Evolutionary conservation across 2,888 invertebrate species (phyloP).

Genomic region (Trichacis sp.): DNA sequence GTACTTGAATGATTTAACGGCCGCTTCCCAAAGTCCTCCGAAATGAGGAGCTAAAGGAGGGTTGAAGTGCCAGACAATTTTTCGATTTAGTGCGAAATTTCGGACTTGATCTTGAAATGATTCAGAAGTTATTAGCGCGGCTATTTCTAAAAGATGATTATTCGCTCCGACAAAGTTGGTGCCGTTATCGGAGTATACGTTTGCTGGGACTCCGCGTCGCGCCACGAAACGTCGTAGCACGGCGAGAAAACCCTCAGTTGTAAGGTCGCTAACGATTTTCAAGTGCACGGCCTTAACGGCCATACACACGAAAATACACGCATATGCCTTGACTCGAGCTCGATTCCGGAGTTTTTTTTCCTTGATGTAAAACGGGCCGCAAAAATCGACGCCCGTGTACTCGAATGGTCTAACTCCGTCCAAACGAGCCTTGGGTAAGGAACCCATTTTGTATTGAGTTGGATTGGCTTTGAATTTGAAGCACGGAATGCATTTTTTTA

Average conservation of each 20-base stretch:
- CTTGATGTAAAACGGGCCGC: too few species aligned
- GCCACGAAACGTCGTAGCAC: too few species aligned
- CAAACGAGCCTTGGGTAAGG: slow-evolving; percentile 47
- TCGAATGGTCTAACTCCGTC: slow-evolving; percentile 44
- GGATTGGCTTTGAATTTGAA: slow-evolving; percentile 5
- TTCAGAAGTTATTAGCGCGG: neutral
- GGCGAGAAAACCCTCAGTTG: slow-evolving; percentile 11
- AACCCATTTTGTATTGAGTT: slow-evolving; percentile 44
- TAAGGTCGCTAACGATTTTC: too few species aligned
- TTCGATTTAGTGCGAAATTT: neutral
- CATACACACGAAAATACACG: too few species aligned
- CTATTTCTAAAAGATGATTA: slow-evolving; percentile 13
- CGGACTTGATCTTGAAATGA: neutral
- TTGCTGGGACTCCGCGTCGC: slow-evolving; percentile 27
- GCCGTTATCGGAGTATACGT: slow-evolving; percentile 49
- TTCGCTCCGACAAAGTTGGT: slow-evolving; percentile 48
- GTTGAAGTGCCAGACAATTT: slow-evolving; percentile 46
- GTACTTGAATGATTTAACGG: too few species aligned
- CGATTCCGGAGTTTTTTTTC: slow-evolving; percentile 35
- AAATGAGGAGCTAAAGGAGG: slow-evolving; percentile 47
- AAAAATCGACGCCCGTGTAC: slow-evolving; percentile 49
- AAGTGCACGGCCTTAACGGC: slow-evolving; percentile 48
- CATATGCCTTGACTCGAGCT: too few species aligned
- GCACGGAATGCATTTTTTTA: slow-evolving; percentile 11
- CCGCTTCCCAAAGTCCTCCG: too few species aligned